These are phyloP conservation scores for Pristionchus arcanus DNA, from an alignment of 2,888 invertebrate genomes.

Conservation along the genomic window DNA sequence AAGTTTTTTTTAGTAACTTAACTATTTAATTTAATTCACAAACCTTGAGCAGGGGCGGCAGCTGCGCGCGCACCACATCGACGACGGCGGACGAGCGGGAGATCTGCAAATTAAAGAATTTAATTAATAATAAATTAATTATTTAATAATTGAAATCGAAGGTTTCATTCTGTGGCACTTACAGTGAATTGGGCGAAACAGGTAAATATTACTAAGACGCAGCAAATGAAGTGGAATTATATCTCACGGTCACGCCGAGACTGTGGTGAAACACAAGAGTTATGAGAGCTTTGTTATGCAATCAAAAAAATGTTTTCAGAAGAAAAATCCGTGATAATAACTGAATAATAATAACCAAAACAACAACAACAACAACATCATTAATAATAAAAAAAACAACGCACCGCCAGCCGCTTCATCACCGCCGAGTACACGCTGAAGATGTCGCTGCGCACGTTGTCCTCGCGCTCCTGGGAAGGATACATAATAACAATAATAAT, in stretches of 20 bases:
- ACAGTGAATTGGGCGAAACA: neutral
- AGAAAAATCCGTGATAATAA: too few species aligned
- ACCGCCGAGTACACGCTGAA: constrained; percentile 96
- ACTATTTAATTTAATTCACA: too few species aligned
- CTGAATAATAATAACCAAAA: too few species aligned
- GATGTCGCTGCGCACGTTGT: constrained; percentile 94
- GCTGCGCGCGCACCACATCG: constrained; percentile 22
- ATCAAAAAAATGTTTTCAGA: too few species aligned
- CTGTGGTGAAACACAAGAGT: too few species aligned
- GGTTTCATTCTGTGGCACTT: neutral
- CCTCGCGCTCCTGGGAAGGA: constrained; percentile 85
- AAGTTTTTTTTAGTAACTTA: too few species aligned
- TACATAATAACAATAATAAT: neutral
- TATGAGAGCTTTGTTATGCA: too few species aligned
- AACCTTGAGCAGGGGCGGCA: constrained; percentile 58
- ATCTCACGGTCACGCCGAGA: too few species aligned
- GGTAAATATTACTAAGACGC: too few species aligned
- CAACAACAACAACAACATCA: neutral
- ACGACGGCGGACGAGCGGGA: neutral
- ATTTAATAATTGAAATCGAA: neutral
- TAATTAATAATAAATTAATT: neutral
- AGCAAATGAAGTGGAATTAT: too few species aligned
- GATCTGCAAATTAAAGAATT: neutral
- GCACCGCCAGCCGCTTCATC: constrained; percentile 84
- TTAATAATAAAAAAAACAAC: neutral